Evolutionary conservation across 2,888 invertebrate genomes (phyloP), one percentile per base, ranked within the genome.

Genomic region (Andrena marginata): DNA sequence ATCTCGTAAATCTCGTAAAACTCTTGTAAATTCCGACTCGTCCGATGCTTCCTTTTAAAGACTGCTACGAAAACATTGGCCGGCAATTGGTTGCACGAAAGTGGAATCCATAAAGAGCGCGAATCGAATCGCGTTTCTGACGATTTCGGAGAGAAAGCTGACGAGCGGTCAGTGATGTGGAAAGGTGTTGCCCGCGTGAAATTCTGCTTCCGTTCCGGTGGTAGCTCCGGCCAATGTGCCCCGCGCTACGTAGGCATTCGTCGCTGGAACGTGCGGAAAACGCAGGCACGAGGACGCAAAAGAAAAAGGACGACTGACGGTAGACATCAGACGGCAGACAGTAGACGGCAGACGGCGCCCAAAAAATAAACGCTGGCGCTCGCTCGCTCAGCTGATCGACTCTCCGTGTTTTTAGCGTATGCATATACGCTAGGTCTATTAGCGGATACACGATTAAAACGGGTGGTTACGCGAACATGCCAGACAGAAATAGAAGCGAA

Each of bases 391-490:
- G 89, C 88, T 88, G 88, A 89, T 89, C 89, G 77, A 29, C 65
- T 35, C 31, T 48, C 51, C 29, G 67, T 60, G 70, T 73, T 77
- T 79, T 81, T 62, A 65, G 20, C 78, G 68, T 60, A 54, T 70
- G 77, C 82, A 84, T 84, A 75, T 80, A 81, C 54, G 76, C 63
- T 80, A 51, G 71, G 77, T 84, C 86, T 89, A 90, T 90, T 89
- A 89, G 69, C 67, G 86, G 85, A 75, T 29, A 63, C 84, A 82
- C 86, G 91, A 91, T 91, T 90, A 89, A 92, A 92, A 91, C 87
- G 89, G 88, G 84, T 88, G 91, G 91, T 91, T 92, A 91, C 90
- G 90, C 90, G 89, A 89, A 88, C 91, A 88, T 89, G 81, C 87
- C 87, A 62, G 85, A 89, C 91, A 71, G 80, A 92, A 92, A 92